Evolutionary conservation across 2,888 invertebrate genomes (phyloP), one percentile per base, ranked within the genome.

Genomic region (Dione vanillae): DNA sequence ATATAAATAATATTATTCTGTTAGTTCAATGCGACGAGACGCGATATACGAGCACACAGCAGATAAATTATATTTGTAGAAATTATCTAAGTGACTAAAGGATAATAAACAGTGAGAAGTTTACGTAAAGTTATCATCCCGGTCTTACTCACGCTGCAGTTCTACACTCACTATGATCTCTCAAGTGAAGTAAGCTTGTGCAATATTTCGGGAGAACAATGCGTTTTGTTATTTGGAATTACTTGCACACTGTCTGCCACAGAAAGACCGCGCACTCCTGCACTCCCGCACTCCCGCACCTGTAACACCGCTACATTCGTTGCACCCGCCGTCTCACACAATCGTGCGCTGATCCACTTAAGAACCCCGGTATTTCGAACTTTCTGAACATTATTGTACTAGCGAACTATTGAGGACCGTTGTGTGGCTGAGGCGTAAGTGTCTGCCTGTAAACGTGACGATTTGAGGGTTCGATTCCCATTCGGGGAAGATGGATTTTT

Each of bases 181-280:
- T 56, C n/a, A 49, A 19, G 56, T 43, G 9, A 41, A 67, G 51
- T 51, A 43, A 67, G 16, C 51, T 67, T 61, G n/a, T 51, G n/a
- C 27, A 43, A 49, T 66, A 67, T 61, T 67, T 59, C 51, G 59
- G 41, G 6, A n/a, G 51, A 67, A 52, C 43, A 43, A 27, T 61
- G 67, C 67, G 61, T 61, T 67, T 67, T 43, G 40, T 67, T 61
- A 59, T 41, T 51, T 51, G 19, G 59, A 51, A 61, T 14, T 43
- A 61, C 41, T 61, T 59, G 51, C 49, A 49, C 41, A 52, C 56
- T 47, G 59, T 40, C 67, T 56, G n/a, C 10, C 51, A 59, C n/a
- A 27, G 37, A 64, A 7, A 64, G 16, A 37, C 62, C 62, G 62
- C 58, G 58, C 45, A 47, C 62, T 49, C 62, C 49, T 41, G 58